Evolutionary conservation across 2,113 vertebrate species (phyloP).

Genomic region (Peromyscus leucopus): DNA sequence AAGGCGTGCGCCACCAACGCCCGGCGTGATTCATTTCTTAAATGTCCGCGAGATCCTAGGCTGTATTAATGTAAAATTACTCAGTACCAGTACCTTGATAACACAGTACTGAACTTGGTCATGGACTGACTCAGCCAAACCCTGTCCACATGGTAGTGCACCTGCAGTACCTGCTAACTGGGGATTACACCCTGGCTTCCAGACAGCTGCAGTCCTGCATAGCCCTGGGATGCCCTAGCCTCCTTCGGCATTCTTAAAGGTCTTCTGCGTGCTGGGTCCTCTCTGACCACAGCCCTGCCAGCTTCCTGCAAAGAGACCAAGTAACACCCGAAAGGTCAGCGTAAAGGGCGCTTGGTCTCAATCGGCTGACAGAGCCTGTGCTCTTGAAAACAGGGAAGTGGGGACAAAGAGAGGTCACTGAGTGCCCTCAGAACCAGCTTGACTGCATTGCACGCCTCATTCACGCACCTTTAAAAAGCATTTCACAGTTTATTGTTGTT

Average conservation of each 20-base stretch:
- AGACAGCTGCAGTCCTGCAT: rapidly evolving
- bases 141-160: rapidly evolving
- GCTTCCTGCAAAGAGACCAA: constrained; percentile 9
- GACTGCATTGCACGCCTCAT: not conserved
- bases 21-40: not conserved
- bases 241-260: not conserved
- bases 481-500: not conserved
- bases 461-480: not conserved
- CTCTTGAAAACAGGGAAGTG: not conserved
- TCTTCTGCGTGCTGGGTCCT: not conserved
- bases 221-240: not conserved
- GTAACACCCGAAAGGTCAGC: not conserved
- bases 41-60: not conserved
- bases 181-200: not conserved
- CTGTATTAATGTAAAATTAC: not conserved
- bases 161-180: no score
- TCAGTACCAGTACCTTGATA: not conserved
- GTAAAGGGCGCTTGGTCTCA: not conserved
- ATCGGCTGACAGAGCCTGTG: not conserved
- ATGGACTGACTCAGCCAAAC: not conserved
- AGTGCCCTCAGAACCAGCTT: not conserved
- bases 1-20: no score
- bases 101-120: not conserved
- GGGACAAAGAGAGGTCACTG: not conserved
- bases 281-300: not conserved